Evolutionary conservation across 2,888 invertebrate genomes (phyloP).

Genomic region (Monopis laevigella): DNA sequence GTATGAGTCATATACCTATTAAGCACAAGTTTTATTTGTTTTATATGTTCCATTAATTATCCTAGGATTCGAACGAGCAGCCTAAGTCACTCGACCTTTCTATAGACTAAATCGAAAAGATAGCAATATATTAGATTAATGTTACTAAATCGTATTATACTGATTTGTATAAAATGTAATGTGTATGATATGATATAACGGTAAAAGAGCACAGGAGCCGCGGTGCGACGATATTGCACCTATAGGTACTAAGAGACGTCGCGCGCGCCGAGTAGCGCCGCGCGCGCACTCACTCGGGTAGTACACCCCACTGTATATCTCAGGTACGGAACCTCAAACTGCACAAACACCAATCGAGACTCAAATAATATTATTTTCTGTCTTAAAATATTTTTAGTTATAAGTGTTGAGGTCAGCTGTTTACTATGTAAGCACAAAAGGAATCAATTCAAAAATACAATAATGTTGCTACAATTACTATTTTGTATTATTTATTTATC

Average conservation of each 20-base stretch:
- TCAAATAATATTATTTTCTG: slow-evolving; percentile 52
- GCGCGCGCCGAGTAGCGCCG: too few species aligned
- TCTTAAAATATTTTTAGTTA: slow-evolving; percentile 73
- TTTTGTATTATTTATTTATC: slow-evolving; percentile 34
- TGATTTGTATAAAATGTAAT: slow-evolving; percentile 60
- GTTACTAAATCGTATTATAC: slow-evolving; percentile 52
- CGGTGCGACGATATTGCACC: background rate
- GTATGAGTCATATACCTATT: too few species aligned
- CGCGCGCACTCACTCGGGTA: background rate
- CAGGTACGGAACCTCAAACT: slow-evolving; percentile 32
- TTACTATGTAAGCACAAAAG: slow-evolving; percentile 78
- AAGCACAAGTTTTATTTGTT: too few species aligned
- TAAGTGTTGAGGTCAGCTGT: slow-evolving; percentile 76
- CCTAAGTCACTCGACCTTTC: slow-evolving; percentile 41
- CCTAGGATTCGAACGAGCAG: background rate
- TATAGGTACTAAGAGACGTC: background rate
- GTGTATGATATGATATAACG: slow-evolving; percentile 19
- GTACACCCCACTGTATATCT: slow-evolving; percentile 33
- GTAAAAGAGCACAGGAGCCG: background rate
- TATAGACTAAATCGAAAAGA: slow-evolving; percentile 66
- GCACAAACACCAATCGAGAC: slow-evolving; percentile 56
- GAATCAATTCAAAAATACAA: slow-evolving; percentile 75
- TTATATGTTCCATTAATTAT: too few species aligned
- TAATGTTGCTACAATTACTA: slow-evolving; percentile 74
- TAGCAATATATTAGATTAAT: slow-evolving; percentile 67